phyloP scores from a whole-genome alignment of 2,888 invertebrate species.

The Habrosyne pyritoides region DNA sequence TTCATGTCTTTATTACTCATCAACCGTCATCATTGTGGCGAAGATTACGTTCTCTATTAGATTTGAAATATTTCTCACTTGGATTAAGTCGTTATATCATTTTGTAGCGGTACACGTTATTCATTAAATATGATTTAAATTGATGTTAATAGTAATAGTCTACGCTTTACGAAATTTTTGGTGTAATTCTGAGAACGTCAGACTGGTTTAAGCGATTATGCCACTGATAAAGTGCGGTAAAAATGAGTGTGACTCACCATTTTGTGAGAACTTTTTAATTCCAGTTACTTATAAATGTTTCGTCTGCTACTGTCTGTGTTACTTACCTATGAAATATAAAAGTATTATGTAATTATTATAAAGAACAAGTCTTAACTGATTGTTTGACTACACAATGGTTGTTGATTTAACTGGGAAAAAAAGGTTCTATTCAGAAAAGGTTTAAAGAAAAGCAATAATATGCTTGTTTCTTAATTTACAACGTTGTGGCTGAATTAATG shows the following conservation, averaged over 20 bases:
- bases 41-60: conserved; percentile 58
- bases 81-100: conserved; percentile 55
- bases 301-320: conserved; percentile 1
- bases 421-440: too few species aligned
- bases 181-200: conserved; percentile 44
- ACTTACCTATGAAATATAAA: background rate
- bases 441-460: too few species aligned
- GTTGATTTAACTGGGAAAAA: too few species aligned
- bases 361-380: too few species aligned
- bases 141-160: conserved; percentile 40
- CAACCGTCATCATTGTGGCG: conserved; percentile 60
- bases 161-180: conserved; percentile 38
- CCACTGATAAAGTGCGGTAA: conserved; percentile 41
- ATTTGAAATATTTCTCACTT: conserved; percentile 45
- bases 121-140: conserved; percentile 30
- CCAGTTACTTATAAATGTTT: conserved; percentile 5
- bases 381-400: too few species aligned
- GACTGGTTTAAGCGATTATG: conserved; percentile 43
- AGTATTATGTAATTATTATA: background rate
- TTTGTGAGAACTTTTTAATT: conserved; percentile 33
- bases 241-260: conserved; percentile 43
- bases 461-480: too few species aligned
- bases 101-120: conserved; percentile 23
- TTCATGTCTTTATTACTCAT: conserved; percentile 59
- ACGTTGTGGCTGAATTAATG: too few species aligned